Base-by-base conservation (phyloP, 2,888 invertebrate species). In the Tipula unca region DNA sequence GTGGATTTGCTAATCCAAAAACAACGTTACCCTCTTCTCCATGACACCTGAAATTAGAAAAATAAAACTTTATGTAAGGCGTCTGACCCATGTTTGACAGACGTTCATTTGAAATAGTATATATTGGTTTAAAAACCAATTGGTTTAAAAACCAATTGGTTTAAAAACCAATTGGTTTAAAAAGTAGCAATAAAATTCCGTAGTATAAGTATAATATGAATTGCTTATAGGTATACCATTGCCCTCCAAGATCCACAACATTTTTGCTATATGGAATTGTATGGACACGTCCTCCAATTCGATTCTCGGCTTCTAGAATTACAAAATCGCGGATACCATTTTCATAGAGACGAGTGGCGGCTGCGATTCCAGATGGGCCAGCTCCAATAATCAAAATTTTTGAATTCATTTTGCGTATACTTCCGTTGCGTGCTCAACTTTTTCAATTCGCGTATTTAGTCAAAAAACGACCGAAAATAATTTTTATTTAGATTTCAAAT, bases 161-260 rank as follows among this genome's bases (percentile, higher is more conserved):
- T n/a, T n/a, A n/a, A 35, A 35, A 4, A 35, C 6, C 6, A 4
- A 4, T 6, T 35, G 3, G 35, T 35, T 35, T 3, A 35, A 4
- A 35, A 35, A 3, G 6, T 4, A 35, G 6, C 6, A 35, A 35
- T 35, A 35, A 35, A 35, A 35, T 35, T 6, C 3, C 3, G 35
- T 35, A 6, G 3, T 39, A 10, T 5, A 36, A 1, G 36, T 32
- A 39, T 8, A 13, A 13, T 39, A 39, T n/a, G n/a, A 39, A 39
- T 39, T 10, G 25, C 39, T 86, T 87, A n/a, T n/a, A n/a, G n/a
- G n/a, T n/a, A n/a, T n/a, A 94, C 96, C 96, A 96, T 87, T 96
- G 95, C 83, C 95, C 96, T 0, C 96, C 96, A 36, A 94, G 88
- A 88, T 95, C 95, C 8, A 95, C 90, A n/a, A 91, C 88, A 85